These are phyloP conservation scores for Ivindomyrus marchei DNA, from an alignment of 2,113 vertebrate genomes.

Conservation along the genomic window DNA sequence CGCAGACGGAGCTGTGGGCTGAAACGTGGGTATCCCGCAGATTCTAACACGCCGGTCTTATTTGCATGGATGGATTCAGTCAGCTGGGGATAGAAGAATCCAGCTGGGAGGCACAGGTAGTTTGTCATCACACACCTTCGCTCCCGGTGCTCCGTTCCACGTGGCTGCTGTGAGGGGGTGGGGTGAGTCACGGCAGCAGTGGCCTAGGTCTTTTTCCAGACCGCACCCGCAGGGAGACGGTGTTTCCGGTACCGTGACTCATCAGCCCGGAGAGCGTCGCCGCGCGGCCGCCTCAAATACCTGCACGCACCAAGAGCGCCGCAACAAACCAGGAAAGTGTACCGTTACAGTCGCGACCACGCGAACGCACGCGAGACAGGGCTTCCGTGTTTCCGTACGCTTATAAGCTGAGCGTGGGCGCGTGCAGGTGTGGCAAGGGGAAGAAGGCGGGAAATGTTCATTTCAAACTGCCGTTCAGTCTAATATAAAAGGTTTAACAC, in stretches of 20 bases:
- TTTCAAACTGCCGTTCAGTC: not conserved
- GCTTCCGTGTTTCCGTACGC: not conserved
- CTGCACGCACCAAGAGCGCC: not conserved
- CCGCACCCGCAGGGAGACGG: not conserved
- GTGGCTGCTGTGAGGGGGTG: not conserved
- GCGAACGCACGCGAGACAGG: not conserved
- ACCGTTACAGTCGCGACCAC: not conserved
- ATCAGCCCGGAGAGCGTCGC: not conserved
- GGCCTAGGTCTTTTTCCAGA: not conserved
- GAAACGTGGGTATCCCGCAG: not conserved
- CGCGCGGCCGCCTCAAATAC: not conserved
- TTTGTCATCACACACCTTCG: not conserved
- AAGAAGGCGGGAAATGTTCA: not conserved
- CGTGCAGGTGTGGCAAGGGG: not conserved
- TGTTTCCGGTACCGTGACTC: slow-evolving; percentile 12
- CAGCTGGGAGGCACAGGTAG: not conserved
- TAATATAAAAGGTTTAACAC: too few relatives aligned
- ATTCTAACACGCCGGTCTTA: not conserved
- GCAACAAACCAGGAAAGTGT: not conserved
- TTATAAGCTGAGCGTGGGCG: not conserved
- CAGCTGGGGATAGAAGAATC: not conserved
- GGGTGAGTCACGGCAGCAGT: not conserved
- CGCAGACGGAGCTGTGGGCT: not conserved
- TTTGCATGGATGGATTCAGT: not conserved
- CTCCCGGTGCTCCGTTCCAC: not conserved